Base-by-base conservation (phyloP, 1,140 invertebrate species). In the Brachionus plicatilis region DNA sequence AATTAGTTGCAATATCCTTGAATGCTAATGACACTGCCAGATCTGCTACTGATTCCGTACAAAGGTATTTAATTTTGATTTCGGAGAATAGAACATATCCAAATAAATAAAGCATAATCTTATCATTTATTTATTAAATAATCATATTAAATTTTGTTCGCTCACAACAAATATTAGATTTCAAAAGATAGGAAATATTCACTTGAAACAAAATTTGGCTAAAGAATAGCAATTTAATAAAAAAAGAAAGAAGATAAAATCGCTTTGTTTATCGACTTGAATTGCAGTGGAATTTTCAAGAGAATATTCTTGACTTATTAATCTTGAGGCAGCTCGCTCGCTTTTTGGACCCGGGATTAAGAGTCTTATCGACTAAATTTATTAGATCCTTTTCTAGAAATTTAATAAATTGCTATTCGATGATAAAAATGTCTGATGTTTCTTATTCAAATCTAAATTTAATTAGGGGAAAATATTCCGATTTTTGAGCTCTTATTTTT, bases 221-320 rank as follows among this genome's bases (percentile, higher is more conserved):
- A 68, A 68, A 68, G 33, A 68, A 68, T 68, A 33, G 66, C 66
- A 68, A 68, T 68, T 68, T 68, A 68, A 68, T 68, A 68, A 68
- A 20, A 60, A 60, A 60, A 24, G 24, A 60, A 60, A 60, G 20
- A 68, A 68, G 66, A 68, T 68, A 68, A 68, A 68, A 68, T 33
- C 33, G 27, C 12, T 33, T 37, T 68, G 66, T 68, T 68, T 41
- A 68, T 33, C 66, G 53, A 60, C 53, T 60, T 60, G n/a, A 68
- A 41, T 24, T 33, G 66, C 12, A 29, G 66, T 33, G 6, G 66
- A 68, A 68, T 33, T 33, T 68, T 68, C 66, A 68, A 68, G 66
- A 68, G 66, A 68, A 33, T 68, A 33, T 37, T 68, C 4, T 33
- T 68, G 33, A 68, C 27, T 68, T 41, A 33, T 33, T 68, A 68